phyloP scores from a whole-genome alignment of 2,113 vertebrate species.

The Charadrius vociferus region DNA sequence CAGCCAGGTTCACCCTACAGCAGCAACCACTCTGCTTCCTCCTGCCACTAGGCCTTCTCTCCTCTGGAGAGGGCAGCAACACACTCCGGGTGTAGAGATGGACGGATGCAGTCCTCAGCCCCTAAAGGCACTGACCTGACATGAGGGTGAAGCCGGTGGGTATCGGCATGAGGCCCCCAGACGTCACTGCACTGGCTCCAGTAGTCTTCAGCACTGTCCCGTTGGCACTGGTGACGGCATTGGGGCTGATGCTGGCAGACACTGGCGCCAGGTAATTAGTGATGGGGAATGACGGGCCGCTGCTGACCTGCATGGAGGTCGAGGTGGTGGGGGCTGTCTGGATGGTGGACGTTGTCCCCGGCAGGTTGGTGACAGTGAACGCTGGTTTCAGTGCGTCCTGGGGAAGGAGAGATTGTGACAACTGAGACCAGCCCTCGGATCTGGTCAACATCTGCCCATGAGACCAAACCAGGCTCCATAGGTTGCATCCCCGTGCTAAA shows the following conservation, averaged over 20 bases:
- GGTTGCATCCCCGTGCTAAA: neutral
- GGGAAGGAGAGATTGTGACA: conserved; percentile 25
- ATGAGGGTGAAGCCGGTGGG: conserved; percentile 95
- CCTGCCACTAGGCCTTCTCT: neutral
- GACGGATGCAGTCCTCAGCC: neutral
- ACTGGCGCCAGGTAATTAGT: conserved; percentile 97
- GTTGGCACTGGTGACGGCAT: conserved; percentile 87
- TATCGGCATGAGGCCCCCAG: conserved; percentile 92
- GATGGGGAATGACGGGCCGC: conserved; percentile 92
- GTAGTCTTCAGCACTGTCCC: conserved; percentile 94
- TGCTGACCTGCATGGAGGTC: conserved; percentile 98
- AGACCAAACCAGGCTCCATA: neutral
- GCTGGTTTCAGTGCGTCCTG: conserved; percentile 94
- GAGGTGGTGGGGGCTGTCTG: conserved; percentile 92
- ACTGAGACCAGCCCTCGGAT: neutral
- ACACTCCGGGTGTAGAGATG: neutral
- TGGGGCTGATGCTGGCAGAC: conserved; percentile 85
- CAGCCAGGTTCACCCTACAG: neutral
- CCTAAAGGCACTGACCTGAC: conserved; percentile 84
- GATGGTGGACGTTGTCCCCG: conserved; percentile 87
- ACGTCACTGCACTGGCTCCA: conserved; percentile 77
- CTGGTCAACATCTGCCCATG: neutral
- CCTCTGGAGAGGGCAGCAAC: neutral
- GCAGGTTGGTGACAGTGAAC: conserved; percentile 94
- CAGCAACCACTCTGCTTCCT: neutral